Evolutionary conservation across 2,113 vertebrate species (phyloP), one percentile per base, ranked within the genome.

Genomic region (Herpetotheres cachinnans): DNA sequence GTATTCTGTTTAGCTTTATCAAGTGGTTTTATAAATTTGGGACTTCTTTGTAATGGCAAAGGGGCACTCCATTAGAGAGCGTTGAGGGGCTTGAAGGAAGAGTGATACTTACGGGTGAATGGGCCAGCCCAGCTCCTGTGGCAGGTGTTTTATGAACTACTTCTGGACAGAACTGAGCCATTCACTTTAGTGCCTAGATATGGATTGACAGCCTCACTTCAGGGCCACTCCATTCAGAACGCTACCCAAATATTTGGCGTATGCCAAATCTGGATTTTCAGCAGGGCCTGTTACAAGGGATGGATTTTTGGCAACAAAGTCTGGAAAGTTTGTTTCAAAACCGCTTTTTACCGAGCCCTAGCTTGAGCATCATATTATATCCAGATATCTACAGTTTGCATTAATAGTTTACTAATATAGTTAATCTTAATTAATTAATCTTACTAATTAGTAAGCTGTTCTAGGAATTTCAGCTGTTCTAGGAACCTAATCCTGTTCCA

Each of bases 361-460:
- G 16, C 18, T 76, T 92, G 50, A 92, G 58, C 25, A 49, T 78
- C 34, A 22, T 56, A 50, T 59, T 74, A 40, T 69, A 91, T 58
- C 26, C 44, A 79, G 30, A 42, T 84, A 86, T 46, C 76, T 89
- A 24, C 36, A 69, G 6, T 61, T 71, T 82, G 18, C 22, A 56
- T 82, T 86, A 89, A 61, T 61, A 84, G 25, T 78, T 96, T 79
- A 67, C 13, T 74, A 76, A 86, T 80, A 55, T 92, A 74, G 82
- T 67, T 59, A 40, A 77, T 86, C 44, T 67, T 72, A 88, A 93
- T 92, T 86, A 93, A 73, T 94, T 86, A 40, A 74, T 74, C 47
- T 89, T 74, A 22, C 13, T 82, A 63, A 86, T 92, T 89, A 42
- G 1, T n/a, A 74, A 69, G 8, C 29, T 82, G 19, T 56, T 80